A percentile compares a stretch with the other conserved stretches of the same genome.
phyloP scores from a whole-genome alignment of 2,888 invertebrate genomes.

The Dione vanillae region DNA sequence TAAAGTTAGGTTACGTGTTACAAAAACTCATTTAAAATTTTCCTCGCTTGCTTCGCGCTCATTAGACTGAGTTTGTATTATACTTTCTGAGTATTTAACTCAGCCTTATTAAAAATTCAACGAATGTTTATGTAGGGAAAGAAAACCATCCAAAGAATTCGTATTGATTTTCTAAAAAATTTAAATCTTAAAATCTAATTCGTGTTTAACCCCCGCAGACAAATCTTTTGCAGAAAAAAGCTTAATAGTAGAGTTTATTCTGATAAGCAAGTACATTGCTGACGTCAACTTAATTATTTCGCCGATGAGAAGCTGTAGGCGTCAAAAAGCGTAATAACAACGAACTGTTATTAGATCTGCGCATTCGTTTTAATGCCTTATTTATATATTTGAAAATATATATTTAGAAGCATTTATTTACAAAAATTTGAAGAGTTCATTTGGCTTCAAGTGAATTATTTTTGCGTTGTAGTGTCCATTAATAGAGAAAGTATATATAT shows the following conservation, averaged over 20 bases:
- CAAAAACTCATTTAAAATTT: too few relatives aligned
- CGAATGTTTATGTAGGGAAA: slow-evolving; percentile 11
- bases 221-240: too few relatives aligned
- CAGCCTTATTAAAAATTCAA: slow-evolving; percentile 39
- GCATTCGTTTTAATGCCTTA: slow-evolving; percentile 10
- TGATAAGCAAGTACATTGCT: slow-evolving; percentile 39
- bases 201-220: too few relatives aligned
- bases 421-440: too few relatives aligned
- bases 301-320: too few relatives aligned
- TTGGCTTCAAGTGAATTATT: too few relatives aligned
- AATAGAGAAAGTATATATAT: too few relatives aligned
- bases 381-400: too few relatives aligned
- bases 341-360: slow-evolving; percentile 26
- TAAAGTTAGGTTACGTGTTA: slow-evolving; percentile 30
- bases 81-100: slow-evolving; percentile 44
- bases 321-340: slow-evolving; percentile 30
- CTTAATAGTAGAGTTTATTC: slow-evolving; percentile 28
- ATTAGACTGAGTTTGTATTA: slow-evolving; percentile 44
- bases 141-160: slow-evolving; percentile 5
- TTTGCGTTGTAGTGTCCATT: too few relatives aligned
- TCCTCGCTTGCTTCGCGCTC: too few relatives aligned
- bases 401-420: neutral
- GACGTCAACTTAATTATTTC: too few relatives aligned
- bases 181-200: too few relatives aligned
- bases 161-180: neutral